Conservation (phyloP, 2,113 vertebrate genomes). For the Cynopterus brachyotis region DNA sequence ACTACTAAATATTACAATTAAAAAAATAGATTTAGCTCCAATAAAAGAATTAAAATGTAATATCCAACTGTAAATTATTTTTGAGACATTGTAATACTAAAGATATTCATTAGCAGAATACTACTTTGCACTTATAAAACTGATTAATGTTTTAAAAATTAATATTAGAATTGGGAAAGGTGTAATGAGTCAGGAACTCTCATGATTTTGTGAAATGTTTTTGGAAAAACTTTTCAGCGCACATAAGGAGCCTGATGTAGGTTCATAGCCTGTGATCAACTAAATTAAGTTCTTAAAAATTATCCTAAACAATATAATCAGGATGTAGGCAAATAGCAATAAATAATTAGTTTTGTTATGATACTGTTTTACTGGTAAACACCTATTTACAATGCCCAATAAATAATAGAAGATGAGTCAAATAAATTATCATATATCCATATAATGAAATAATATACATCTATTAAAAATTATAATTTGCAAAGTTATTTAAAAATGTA, state of each 20-base stretch:
- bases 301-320: background rate
- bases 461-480: background rate
- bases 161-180: background rate
- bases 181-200: background rate
- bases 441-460: background rate
- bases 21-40: background rate
- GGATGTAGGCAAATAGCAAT: background rate
- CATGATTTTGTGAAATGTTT: slow-evolving; percentile 5
- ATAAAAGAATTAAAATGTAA: background rate
- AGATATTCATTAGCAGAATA: background rate
- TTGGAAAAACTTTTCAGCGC: background rate
- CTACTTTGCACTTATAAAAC: background rate
- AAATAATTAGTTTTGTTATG: background rate
- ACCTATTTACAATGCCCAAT: background rate
- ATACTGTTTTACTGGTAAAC: background rate
- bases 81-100: background rate
- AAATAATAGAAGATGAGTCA: background rate
- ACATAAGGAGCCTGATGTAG: background rate
- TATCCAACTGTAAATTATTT: background rate
- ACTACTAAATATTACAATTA: background rate
- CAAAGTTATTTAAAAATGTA: background rate
- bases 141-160: slow-evolving; percentile 21
- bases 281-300: slow-evolving; percentile 1
- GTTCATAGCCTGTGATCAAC: background rate
- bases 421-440: background rate